Evolutionary conservation across 2,113 vertebrate genomes (phyloP).

Genomic region (Pandion haliaetus): DNA sequence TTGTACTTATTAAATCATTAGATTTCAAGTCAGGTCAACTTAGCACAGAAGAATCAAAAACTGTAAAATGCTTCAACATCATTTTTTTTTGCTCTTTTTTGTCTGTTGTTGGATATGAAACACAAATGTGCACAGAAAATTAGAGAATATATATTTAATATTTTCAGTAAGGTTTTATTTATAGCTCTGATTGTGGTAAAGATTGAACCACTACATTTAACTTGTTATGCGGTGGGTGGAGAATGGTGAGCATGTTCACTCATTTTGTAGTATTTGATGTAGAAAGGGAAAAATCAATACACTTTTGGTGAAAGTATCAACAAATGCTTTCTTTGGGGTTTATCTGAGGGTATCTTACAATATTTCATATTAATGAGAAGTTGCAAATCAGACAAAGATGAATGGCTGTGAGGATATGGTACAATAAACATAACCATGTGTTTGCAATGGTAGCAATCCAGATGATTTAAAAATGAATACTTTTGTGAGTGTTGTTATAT

Average conservation of each 20-base stretch:
- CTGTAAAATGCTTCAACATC: neutral
- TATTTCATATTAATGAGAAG: neutral
- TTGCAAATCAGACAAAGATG: neutral
- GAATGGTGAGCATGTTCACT: neutral
- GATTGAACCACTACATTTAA: neutral
- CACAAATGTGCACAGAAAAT: neutral
- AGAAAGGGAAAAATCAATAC: neutral
- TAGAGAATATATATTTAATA: neutral
- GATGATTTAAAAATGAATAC: neutral
- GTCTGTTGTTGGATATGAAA: neutral
- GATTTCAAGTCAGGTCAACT: conserved; percentile 24
- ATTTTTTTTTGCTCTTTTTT: neutral
- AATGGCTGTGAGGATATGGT: neutral
- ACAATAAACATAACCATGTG: neutral
- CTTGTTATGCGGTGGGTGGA: neutral
- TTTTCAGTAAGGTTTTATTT: neutral
- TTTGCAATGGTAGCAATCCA: neutral
- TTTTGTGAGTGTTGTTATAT: neutral
- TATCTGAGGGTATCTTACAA: neutral
- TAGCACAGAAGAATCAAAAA: conserved; percentile 18
- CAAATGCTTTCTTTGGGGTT: neutral
- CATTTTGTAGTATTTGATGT: neutral
- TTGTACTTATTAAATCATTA: conserved; percentile 8
- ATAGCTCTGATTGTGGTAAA: neutral
- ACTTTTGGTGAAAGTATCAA: neutral